Evolutionary conservation across 2,888 invertebrate species (phyloP), one percentile per base, ranked within the genome.

Genomic region (Rapana venosa): DNA sequence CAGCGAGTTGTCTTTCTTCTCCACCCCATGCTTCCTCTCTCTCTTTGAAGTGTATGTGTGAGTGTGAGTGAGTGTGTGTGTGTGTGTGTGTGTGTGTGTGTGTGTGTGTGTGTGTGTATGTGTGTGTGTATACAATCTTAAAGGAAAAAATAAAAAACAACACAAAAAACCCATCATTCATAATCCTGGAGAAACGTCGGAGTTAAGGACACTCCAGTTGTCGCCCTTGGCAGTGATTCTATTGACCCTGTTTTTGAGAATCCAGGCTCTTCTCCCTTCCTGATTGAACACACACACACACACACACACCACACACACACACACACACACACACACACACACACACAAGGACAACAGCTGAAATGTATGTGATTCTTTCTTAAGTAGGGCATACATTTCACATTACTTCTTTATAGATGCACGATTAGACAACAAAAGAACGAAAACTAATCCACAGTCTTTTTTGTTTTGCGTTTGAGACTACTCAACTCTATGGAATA

Each of bases 261-360:
- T n/a, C 87, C 87, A 70, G 5, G 66, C 70, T 26, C 26, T 30
- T 8, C 85, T 30, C 30, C 47, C 30, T 58, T 87, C 36, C 70
- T 22, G 15, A 11, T 26, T 58, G 4, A 61, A 70, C 66, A 87
- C 36, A 86, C 17, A 61, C 20, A 32, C 61, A 86, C n/a, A 8
- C n/a, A 61, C 85, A 32, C 85, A 61, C 85, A 61, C 61, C 2
- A 86, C 30, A 61, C 84, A 84, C 84, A 84, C 84, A 84, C 56
- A 84, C 84, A 84, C 84, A 84, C 84, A 84, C 84, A 84, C 84
- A 30, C 84, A 56, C 84, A 56, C 84, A 56, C 84, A 56, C 84
- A 56, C 83, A 36, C 83, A 36, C 83, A 83, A 36, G 36, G 15
- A 77, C 77, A 77, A 8, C n/a, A n/a, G n/a, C n/a, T n/a, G n/a